These are phyloP conservation scores for Dascyllus trimaculatus DNA, from an alignment of 2,113 vertebrate genomes.

Conservation along the genomic window DNA sequence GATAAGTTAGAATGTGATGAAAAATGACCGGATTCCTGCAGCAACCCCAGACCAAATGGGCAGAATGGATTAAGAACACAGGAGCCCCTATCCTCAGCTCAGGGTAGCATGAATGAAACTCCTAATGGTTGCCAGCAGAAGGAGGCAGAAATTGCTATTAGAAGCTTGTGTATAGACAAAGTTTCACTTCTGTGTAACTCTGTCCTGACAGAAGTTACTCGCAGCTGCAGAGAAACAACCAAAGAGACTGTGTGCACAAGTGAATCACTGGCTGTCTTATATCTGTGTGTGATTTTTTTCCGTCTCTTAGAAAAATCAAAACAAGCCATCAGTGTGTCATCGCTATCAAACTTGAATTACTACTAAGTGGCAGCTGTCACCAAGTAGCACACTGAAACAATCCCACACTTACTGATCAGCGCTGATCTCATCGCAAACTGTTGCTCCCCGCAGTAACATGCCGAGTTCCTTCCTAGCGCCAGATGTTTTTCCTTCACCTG, in stretches of 20 bases:
- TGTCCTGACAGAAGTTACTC: constrained; percentile 6
- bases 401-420: constrained; percentile 1
- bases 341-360: constrained; percentile 45
- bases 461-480: neutral
- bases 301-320: constrained; percentile 9
- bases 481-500: constrained; percentile 12
- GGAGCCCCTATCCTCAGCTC: no score
- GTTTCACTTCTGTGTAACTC: neutral
- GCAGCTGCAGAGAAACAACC: neutral
- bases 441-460: neutral
- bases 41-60: no score
- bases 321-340: constrained; percentile 32
- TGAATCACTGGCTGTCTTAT: constrained; percentile 14
- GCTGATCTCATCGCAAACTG: constrained; percentile 18
- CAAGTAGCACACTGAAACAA: constrained; percentile 11
- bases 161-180: neutral
- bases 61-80: no score
- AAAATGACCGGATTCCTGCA: no score
- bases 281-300: neutral
- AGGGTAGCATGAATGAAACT: no score
- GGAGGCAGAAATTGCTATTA: neutral
- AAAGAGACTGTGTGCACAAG: neutral
- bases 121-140: no score
- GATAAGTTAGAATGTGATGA: no score
- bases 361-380: constrained; percentile 52